These are phyloP conservation scores for Ditylenchus weischeri DNA, from an alignment of 2,888 invertebrate species.

Conservation along the genomic window DNA sequence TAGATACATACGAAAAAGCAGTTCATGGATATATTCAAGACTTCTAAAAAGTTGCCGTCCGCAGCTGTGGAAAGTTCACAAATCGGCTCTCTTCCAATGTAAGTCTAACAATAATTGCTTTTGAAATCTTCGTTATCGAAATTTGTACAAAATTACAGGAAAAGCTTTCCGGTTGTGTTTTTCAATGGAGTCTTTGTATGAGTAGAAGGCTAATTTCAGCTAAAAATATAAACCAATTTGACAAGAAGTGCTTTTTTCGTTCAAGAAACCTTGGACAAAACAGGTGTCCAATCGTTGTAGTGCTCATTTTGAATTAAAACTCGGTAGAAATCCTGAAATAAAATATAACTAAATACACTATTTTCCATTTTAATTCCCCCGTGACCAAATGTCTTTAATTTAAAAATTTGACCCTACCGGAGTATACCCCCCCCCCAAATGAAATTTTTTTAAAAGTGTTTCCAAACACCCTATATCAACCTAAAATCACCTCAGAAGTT, in stretches of 20 bases:
- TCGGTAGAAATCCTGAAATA: constrained; percentile 62
- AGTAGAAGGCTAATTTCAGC: constrained; percentile 39
- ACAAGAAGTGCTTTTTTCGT: background rate
- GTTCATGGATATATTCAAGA: constrained; percentile 66
- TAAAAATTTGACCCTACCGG: no score
- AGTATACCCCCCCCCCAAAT: no score
- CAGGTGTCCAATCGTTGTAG: constrained; percentile 92
- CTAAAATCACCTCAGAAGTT: no score
- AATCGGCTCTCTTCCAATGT: constrained; percentile 20
- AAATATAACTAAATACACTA: background rate
- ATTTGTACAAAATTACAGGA: constrained; percentile 23
- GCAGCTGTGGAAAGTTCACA: constrained; percentile 62
- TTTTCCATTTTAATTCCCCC: background rate
- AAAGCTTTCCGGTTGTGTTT: constrained; percentile 29
- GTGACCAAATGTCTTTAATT: no score
- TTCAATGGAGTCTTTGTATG: constrained; percentile 37
- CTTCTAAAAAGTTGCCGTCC: constrained; percentile 96
- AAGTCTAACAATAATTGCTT: constrained; percentile 10
- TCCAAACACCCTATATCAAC: no score
- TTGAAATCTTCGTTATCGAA: background rate
- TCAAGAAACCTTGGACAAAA: constrained; percentile 69
- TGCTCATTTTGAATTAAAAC: constrained; percentile 96
- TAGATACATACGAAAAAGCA: constrained; percentile 66
- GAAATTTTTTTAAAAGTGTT: no score
- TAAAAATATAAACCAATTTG: constrained; percentile 19